Evolutionary conservation across 1,140 invertebrate species (phyloP).

Genomic region (Cherax destructor): DNA sequence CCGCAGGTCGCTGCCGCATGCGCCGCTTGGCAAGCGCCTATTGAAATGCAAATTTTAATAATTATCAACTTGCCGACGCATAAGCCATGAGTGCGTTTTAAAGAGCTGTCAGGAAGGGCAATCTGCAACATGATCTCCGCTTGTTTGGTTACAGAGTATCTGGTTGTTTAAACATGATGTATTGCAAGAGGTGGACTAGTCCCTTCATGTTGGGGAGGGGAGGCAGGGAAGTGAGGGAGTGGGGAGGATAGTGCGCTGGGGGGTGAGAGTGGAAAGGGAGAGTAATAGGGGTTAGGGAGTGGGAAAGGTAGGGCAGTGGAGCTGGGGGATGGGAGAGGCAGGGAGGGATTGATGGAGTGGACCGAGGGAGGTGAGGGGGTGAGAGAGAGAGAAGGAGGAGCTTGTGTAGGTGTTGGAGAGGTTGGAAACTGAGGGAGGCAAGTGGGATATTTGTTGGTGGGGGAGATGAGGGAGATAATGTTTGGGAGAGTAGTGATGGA

Average conservation of each 20-base stretch:
- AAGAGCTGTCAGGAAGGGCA: conserved; percentile 57
- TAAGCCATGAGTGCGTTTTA: conserved; percentile 69
- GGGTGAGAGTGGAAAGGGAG: background rate
- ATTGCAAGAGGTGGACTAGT: conserved; percentile 27
- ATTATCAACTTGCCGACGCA: conserved; percentile 69
- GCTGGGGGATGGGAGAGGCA: background rate
- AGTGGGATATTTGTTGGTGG: background rate
- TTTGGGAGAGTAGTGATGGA: background rate
- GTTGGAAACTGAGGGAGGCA: no score
- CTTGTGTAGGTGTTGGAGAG: background rate
- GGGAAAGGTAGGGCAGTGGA: background rate
- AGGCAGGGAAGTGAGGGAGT: background rate
- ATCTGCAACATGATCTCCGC: conserved; percentile 59
- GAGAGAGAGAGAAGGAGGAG: background rate
- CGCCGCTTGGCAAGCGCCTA: conserved; percentile 31
- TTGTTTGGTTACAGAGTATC: conserved; percentile 38
- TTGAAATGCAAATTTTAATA: conserved; percentile 70
- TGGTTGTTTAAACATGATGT: conserved; percentile 54
- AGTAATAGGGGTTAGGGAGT: background rate
- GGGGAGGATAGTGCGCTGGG: background rate
- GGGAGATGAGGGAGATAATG: background rate
- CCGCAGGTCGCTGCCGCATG: background rate
- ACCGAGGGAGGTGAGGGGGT: background rate
- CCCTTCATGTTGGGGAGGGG: background rate
- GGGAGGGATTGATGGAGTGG: background rate